Percentiles rank a stretch among this genome's conserved stretches.
Conservation (phyloP, 2,888 invertebrate genomes). For the Athetis lepigone region DNA sequence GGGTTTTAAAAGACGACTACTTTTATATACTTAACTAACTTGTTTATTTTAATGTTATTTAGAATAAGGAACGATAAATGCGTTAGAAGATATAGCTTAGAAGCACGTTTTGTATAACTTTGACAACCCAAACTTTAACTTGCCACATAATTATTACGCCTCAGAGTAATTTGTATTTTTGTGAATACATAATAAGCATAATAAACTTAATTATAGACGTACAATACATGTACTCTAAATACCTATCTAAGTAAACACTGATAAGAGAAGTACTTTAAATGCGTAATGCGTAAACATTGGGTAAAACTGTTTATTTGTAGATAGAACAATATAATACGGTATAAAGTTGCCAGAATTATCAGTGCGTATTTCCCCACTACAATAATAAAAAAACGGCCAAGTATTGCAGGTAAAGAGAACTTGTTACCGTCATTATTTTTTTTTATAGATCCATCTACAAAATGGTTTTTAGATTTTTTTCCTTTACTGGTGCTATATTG, state of each 20-base stretch:
- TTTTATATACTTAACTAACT: too few species aligned
- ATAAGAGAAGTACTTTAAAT: conserved; percentile 14
- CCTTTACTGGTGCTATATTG: too few species aligned
- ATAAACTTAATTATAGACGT: conserved; percentile 12
- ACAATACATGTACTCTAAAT: background rate
- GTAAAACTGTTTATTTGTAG: background rate
- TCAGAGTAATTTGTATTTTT: conserved; percentile 9
- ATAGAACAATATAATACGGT: conserved; percentile 18
- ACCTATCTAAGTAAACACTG: conserved; percentile 3
- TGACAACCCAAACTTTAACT: too few species aligned
- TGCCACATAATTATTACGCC: background rate
- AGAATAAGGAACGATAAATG: too few species aligned
- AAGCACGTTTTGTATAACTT: too few species aligned
- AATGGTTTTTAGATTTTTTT: background rate
- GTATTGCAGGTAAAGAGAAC: too few species aligned
- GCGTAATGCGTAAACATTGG: conserved; percentile 14
- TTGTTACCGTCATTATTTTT: too few species aligned
- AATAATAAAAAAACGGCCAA: background rate
- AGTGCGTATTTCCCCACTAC: background rate
- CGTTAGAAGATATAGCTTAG: too few species aligned
- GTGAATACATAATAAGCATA: background rate
- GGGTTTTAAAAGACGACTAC: too few species aligned
- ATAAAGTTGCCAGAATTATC: conserved; percentile 12
- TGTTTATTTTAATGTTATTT: too few species aligned
- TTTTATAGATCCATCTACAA: background rate